Percentiles rank a stretch among this genome's conserved stretches.
Conservation (phyloP, 2,797 vertebrate species). For the Naso thynnoides region DNA sequence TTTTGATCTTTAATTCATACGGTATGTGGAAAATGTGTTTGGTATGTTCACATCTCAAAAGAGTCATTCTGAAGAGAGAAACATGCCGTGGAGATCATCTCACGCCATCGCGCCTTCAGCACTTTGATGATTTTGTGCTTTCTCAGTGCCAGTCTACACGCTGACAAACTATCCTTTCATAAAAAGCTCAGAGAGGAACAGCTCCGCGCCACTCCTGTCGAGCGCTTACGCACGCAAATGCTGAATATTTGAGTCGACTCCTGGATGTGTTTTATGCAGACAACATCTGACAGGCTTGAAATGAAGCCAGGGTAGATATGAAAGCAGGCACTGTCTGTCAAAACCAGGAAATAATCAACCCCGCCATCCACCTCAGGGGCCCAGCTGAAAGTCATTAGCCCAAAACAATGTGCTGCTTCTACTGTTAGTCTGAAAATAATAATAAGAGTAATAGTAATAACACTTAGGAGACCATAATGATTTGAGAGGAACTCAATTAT, state of each 20-base stretch:
- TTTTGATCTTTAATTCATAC: constrained; percentile 81
- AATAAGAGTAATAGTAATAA: constrained; percentile 78
- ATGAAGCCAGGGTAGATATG: constrained; percentile 88
- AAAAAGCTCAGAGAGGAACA: constrained; percentile 41
- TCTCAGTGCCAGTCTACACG: constrained; percentile 32
- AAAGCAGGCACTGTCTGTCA: constrained; percentile 93
- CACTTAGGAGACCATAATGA: constrained; percentile 88
- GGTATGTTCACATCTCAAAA: constrained; percentile 69
- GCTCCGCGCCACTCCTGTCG: constrained; percentile 31
- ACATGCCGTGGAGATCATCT: constrained; percentile 61
- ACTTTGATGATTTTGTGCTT: constrained; percentile 54
- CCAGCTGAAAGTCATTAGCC: constrained; percentile 96
- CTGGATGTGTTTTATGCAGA: constrained; percentile 87
- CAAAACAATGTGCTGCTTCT: constrained; percentile 92
- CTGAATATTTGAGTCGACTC: constrained; percentile 82
- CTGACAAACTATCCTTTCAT: constrained; percentile 83
- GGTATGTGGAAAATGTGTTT: constrained; percentile 74
- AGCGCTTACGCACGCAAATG: constrained; percentile 60
- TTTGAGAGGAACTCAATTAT: constrained; percentile 91
- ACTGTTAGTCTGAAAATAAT: constrained; percentile 88
- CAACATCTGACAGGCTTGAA: constrained; percentile 89
- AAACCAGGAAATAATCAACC: constrained; percentile 91
- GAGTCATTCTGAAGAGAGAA: constrained; percentile 66
- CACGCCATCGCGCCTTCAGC: constrained; percentile 59
- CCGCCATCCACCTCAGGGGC: constrained; percentile 86